A percentile compares a stretch with the other conserved stretches of the same genome.
Evolutionary conservation across 2,797 vertebrate species (phyloP).

Genomic region (Adelosebastes latens): DNA sequence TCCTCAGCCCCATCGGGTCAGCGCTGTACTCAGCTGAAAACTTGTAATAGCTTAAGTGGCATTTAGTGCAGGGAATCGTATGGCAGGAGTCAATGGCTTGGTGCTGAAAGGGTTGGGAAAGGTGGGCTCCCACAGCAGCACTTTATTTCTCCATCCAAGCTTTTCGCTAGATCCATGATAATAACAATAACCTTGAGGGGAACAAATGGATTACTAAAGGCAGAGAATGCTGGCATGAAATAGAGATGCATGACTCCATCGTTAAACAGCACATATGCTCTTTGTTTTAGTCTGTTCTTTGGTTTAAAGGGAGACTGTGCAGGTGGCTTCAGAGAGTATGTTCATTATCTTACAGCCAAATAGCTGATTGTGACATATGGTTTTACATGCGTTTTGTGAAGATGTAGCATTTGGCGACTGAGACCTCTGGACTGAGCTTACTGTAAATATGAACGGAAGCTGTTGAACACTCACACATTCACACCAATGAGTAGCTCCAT

Average conservation of each 20-base stretch:
- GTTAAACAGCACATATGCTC: slow-evolving; percentile 39
- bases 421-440: slow-evolving; percentile 12
- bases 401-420: slow-evolving; percentile 27
- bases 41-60: slow-evolving; percentile 87
- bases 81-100: slow-evolving; percentile 82
- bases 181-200: slow-evolving; percentile 84
- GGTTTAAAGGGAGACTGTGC: slow-evolving; percentile 18
- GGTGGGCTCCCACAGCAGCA: slow-evolving; percentile 77
- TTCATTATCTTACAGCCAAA: slow-evolving; percentile 11
- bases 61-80: slow-evolving; percentile 83
- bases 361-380: background rate
- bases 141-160: slow-evolving; percentile 78
- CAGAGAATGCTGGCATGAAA: slow-evolving; percentile 57
- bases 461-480: slow-evolving; percentile 4
- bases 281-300: slow-evolving; percentile 18
- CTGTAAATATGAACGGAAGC: slow-evolving; percentile 15
- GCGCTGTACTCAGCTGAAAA: slow-evolving; percentile 78
- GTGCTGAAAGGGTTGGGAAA: slow-evolving; percentile 79
- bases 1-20: slow-evolving; percentile 78
- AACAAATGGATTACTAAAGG: slow-evolving; percentile 78
- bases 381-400: slow-evolving; percentile 17
- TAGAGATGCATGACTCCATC: slow-evolving; percentile 49
- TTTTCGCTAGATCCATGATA: slow-evolving; percentile 73
- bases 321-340: slow-evolving; percentile 12
- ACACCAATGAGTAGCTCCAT: background rate